phyloP scores from a whole-genome alignment of 2,113 vertebrate species.

The Tretioscincus oriximinensis region DNA sequence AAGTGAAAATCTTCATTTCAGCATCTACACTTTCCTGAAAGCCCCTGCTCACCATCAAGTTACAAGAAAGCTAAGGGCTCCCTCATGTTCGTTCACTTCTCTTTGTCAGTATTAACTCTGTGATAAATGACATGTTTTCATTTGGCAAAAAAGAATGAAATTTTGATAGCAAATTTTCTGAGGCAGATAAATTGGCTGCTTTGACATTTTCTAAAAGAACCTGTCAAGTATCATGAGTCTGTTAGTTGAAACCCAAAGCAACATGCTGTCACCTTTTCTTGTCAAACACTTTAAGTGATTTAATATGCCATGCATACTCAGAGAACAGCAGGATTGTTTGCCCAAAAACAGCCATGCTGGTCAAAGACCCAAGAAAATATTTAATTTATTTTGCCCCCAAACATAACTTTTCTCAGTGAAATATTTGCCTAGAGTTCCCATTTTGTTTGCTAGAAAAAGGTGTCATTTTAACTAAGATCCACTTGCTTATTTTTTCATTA shows the following conservation, averaged over 20 bases:
- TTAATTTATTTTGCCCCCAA: conserved; percentile 57
- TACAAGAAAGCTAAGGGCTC: conserved; percentile 45
- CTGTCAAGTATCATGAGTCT: conserved; percentile 41
- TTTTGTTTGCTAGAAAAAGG: conserved; percentile 1
- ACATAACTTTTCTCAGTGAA: conserved; percentile 50
- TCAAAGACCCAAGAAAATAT: conserved; percentile 59
- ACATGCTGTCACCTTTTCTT: fast-evolving
- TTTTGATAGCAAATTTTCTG: conserved; percentile 63
- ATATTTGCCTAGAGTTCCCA: conserved; percentile 48
- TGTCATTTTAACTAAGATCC: neutral
- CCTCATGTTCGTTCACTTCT: conserved; percentile 32
- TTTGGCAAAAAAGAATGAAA: conserved; percentile 63
- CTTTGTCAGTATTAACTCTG: conserved; percentile 52
- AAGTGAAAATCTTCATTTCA: neutral
- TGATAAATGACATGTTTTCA: conserved; percentile 63
- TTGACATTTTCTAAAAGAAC: conserved; percentile 55
- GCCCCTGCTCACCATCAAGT: conserved; percentile 24
- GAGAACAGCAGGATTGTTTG: neutral
- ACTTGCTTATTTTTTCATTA: too few species aligned
- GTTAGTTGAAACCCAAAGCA: conserved; percentile 36
- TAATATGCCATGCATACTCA: neutral
- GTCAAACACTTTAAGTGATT: neutral
- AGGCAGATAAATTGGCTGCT: conserved; percentile 62
- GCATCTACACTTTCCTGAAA: neutral
- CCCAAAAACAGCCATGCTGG: neutral